Evolutionary conservation across 2,888 invertebrate species (phyloP).

Genomic region (Therioaphis trifolii): DNA sequence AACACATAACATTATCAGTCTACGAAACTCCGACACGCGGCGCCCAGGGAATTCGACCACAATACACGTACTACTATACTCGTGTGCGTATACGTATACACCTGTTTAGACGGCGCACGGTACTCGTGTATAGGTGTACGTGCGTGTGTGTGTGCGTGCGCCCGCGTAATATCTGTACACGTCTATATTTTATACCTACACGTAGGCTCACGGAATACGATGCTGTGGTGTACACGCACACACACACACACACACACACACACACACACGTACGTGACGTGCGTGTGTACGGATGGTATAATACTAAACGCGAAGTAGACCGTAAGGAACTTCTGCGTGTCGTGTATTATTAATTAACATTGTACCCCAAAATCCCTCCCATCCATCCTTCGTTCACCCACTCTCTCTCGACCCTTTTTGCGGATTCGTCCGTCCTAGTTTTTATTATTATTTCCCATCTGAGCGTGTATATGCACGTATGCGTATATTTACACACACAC

Average conservation of each 20-base stretch:
- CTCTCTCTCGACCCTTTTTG: too few relatives aligned
- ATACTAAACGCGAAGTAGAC: constrained; percentile 14
- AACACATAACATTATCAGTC: constrained; percentile 6
- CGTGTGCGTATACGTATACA: background rate
- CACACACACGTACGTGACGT: background rate
- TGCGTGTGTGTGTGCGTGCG: background rate
- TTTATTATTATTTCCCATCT: background rate
- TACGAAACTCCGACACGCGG: constrained; percentile 1
- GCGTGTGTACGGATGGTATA: background rate
- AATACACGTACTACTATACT: background rate
- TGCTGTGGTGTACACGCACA: background rate
- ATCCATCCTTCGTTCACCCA: too few relatives aligned
- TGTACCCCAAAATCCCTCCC: background rate
- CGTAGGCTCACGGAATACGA: background rate
- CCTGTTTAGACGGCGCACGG: background rate
- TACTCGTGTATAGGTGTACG: background rate
- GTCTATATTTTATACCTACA: too few relatives aligned
- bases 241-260: background rate
- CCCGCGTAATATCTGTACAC: background rate
- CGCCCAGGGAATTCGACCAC: constrained; percentile 25
- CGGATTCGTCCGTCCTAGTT: background rate
- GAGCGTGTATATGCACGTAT: background rate
- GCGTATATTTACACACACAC: too few relatives aligned
- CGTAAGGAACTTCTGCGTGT: constrained; percentile 38
- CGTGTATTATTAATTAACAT: constrained; percentile 52